Base-by-base conservation (phyloP, 2,113 vertebrate species). In the Hoplias malabaricus region DNA sequence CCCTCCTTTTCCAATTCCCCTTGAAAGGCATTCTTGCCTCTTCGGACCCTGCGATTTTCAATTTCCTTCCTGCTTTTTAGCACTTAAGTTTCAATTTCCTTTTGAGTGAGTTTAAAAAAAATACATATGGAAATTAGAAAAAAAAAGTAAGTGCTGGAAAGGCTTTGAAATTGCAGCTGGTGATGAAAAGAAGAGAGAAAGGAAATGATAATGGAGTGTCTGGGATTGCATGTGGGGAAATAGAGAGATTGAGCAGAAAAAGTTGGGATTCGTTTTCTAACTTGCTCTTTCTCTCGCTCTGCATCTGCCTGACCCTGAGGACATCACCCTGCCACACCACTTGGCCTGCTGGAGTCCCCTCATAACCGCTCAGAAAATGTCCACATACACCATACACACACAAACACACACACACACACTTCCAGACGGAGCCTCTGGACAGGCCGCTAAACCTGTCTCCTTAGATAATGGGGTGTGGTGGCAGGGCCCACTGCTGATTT, bases 381-480 rank as follows among this genome's bases (percentile, higher is more conserved):
- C 38, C 42, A n/a, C 65, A 27, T 31, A 34, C 27, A 36, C 70
- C 5, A n/a, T 68, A 56, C 38, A 70, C 43, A 71, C 75, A 36
- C 79, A 21, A 54, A 19, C 31, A 4, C 69, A 66, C 80, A 68
- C 68, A 62, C 53, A 46, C 53, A n/a, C 63, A 16, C 68, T 54
- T 57, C 56, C 73, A 80, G 53, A 80, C 62, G 42, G 57, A 75
- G 72, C 68, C 56, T 59, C 77, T 56, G 76, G 75, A 67, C 80
- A 81, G 79, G 77, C 83, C 69, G 77, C 80, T 82, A 84, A 84
- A 82, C 77, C 73, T 61, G 77, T 84, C 83, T 84, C 80, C 78
- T 80, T 67, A 80, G 80, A 84, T 84, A 84, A 84, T 82, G 53
- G 83, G 69, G 65, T 72, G 74, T 46, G 80, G 66, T 84, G 74